Base-by-base conservation (phyloP, 2,888 invertebrate species). In the Xestia sexstrigata region DNA sequence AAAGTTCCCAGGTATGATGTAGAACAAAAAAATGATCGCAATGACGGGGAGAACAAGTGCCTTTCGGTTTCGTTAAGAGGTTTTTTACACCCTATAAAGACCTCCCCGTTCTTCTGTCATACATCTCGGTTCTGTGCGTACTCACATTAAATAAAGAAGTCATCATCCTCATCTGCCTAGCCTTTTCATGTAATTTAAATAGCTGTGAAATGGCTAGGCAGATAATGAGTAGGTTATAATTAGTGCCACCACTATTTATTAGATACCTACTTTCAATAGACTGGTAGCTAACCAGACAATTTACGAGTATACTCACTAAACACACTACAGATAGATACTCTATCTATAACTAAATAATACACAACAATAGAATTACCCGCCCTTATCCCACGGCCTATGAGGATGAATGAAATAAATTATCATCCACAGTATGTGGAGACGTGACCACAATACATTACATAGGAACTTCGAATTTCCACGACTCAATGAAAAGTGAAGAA, bases 341-440 rank as follows among this genome's bases (percentile, higher is more conserved):
- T n/a, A n/a, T 66, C 71, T 45, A n/a, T 52, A 68, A 72, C 55
- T 55, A 55, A 47, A 74, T 35, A 30, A 76, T 58, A 85, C 49
- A 47, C 62, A 68, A 82, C 76, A 84, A 74, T 73, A 74, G 68
- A 80, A 80, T 74, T 70, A 72, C 55, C 23, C 70, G 42, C 65
- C 74, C 73, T 66, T 62, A 70, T 74, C 70, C 76, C 67, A 70
- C 66, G 74, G 62, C 65, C 74, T 72, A 62, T 76, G 70, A 70
- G 52, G 58, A 87, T 70, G 76, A 84, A 80, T 84, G 67, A 70
- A 75, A 62, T 58, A 66, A 87, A 87, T 87, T 78, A 87, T 81
- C 72, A 77, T 87, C 35, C 52, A 73, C 72, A 87, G 87, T 78
- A 78, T 74, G 68, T 75, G n/a, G 6, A 49, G 52, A 87, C 85